Base-by-base conservation (phyloP, 2,797 vertebrate species). In the Parauchenoglanis punctatus region DNA sequence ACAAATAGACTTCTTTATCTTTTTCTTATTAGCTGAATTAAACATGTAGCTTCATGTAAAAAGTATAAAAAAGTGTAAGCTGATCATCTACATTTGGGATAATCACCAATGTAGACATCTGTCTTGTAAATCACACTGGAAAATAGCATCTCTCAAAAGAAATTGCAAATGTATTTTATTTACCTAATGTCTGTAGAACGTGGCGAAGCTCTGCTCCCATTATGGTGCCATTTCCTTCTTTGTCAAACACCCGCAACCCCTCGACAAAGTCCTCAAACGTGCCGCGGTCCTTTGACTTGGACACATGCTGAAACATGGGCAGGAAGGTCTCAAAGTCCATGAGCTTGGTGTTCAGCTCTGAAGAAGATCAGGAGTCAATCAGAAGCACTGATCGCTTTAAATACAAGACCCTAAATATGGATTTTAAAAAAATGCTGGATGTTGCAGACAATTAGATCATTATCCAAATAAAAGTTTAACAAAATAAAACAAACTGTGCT, bases 271-370 rank as follows among this genome's bases (percentile, higher is more conserved):
- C 96, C 90, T 97, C 96, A 0, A 94, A 96, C 49, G 95, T 96
- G 67, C 96, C 96, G 88, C 95, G 95, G 92, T 96, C 96, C 92
- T 95, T 97, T 92, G 93, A 95, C 89, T 95, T 94, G 54, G 96
- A 96, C 90, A 97, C 93, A 67, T 97, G 96, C 93, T 97, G 96
- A 90, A 97, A 93, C 91, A 97, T 96, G 81, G 96, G 96, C 82
- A 97, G 94, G 92, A 97, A 97, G 23, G 94, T 96, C 93, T 97
- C 96, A 0, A 97, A 97, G 91, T 97, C 96, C 92, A 97, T 89
- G 90, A 93, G 94, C 92, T 96, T 97, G n/a, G 89, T 85, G 76
- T 92, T 96, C 94, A 97, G 94, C 89, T 97, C 97, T 97, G 93
- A 10, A 80, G 56, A 28, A 49, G 63, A 15, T 49, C 25, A 23